Base-by-base conservation (phyloP, 2,113 vertebrate species). In the Paramisgurnus dabryanus region DNA sequence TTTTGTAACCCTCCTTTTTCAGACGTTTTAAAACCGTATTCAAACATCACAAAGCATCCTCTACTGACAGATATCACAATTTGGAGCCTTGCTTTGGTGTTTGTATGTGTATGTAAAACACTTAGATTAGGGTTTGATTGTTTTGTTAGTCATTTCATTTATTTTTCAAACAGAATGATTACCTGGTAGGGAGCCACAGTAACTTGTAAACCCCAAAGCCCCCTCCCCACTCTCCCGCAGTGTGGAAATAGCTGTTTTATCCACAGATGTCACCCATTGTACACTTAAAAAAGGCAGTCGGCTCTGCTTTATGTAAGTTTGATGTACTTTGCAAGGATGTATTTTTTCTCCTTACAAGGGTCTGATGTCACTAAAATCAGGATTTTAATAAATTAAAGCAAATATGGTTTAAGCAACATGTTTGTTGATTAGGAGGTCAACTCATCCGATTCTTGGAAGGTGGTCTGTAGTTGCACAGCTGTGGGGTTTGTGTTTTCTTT, bases 81-180 rank as follows among this genome's bases (percentile, higher is more conserved):
- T 92, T 92, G 86, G 84, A 87, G 85, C 87, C 81, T 83, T 85
- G 82, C 85, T 80, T 83, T 49, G 68, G 67, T 67, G 43, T 66
- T 50, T 84, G 61, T 63, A 74, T 67, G 40, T 78, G 74, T 70
- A 64, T 70, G 76, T 60, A 87, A 91, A 92, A 90, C 90, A 88
- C 88, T 91, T 91, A 78, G 92, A 91, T 90, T 90, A 88, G 89
- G 27, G 27, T 34, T 34, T 34, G 27, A 84, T 88, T 91, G 83
- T 91, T 92, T 90, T 92, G 89, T 89, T 87, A 83, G 86, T 90
- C 82, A 89, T 91, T 92, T 89, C 80, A 80, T 91, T 89, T 90
- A 88, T 91, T 92, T 92, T 87, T 76, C 79, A 87, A 89, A 90
- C 89, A 85, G 73, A 86, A 86, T 92, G 89, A 92, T 91, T 91